Base-by-base conservation (phyloP, 2,113 vertebrate genomes). In the Cyprinodon variegatus region DNA sequence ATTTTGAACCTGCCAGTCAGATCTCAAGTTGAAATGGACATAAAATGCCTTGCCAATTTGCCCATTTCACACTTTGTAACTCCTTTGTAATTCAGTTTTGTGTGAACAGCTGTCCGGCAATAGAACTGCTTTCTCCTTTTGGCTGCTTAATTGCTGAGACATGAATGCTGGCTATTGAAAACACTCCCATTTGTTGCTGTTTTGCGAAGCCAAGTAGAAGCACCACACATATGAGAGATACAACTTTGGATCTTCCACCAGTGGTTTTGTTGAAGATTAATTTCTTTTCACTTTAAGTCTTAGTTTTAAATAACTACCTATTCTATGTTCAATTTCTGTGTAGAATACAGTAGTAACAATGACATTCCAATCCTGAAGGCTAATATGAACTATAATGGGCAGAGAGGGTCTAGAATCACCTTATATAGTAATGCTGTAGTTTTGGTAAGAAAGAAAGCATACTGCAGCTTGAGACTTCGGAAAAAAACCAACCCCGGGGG, bases 161-260 rank as follows among this genome's bases (percentile, higher is more conserved):
- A 72, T 65, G 43, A 66, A 64, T 73, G 61, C 40, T 79, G 12
- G 37, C 36, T 11, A 40, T 39, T 72, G 63, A 48, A 77, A 77
- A 68, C 69, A 43, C 13, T 43, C 22, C 36, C 9, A 14, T 48
- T 36, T 71, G 62, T 20, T 39, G 60, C 13, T 22, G 11, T 15
- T 12, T 15, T 63, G 66, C 40, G 37, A 13, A 20, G 29, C 46
- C 74, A 5, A 22, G 43, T 48, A 43, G 29, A 8, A 38, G 3
- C 12, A 39, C 14, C 3, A n/a, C 3, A 9, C 13, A 45, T 38
- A 22, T 59, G 11, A 10, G n/a, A 43, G 22, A 61, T 29, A n/a
- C 11, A 68, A 46, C 17, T 70, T 60, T 2, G 3, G 50, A 57
- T 11, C 61, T 43, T 48, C 29, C 14, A 17, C 5, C 14, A 50